A percentile compares a stretch with the other conserved stretches of the same genome.
These are phyloP conservation scores for pig (Sus scrofa) DNA, from an alignment of 2,113 vertebrate species.

Conservation along the genomic window DNA sequence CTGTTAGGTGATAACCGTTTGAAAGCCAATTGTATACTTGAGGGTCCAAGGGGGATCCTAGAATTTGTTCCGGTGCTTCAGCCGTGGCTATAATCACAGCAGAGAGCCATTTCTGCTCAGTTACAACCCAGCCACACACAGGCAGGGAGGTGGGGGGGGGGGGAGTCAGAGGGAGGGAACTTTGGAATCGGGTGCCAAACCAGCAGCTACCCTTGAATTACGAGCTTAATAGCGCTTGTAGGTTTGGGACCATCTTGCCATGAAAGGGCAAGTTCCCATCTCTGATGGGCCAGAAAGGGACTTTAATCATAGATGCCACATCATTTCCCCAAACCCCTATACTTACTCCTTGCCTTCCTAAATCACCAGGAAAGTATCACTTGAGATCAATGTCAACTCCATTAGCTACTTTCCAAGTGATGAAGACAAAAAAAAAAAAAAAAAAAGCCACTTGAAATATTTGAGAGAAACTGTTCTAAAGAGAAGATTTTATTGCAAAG, in stretches of 20 bases:
- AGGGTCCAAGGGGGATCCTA: constrained; percentile 23
- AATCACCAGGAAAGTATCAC: constrained; percentile 50
- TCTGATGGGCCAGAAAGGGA: constrained; percentile 17
- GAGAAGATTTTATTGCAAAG: constrained; percentile 69
- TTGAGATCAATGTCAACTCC: constrained; percentile 62
- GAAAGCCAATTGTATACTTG: constrained; percentile 51
- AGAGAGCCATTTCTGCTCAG: constrained; percentile 3
- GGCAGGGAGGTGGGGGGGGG: background rate
- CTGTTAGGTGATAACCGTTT: constrained; percentile 48
- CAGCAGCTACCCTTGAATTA: background rate
- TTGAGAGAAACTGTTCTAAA: constrained; percentile 68
- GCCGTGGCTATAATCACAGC: constrained; percentile 35
- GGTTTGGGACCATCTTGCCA: background rate
- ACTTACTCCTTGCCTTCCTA: background rate
- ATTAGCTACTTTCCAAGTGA: constrained; percentile 46
- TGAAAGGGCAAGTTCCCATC: background rate
- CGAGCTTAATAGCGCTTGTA: background rate
- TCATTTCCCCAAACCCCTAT: background rate
- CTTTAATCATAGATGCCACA: background rate
- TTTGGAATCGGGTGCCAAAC: background rate
- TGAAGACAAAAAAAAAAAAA: constrained; percentile 51
- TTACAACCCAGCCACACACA: background rate
- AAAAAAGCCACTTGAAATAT: constrained; percentile 69
- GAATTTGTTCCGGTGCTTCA: constrained; percentile 22
- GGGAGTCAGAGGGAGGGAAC: background rate